phyloP scores from a whole-genome alignment of 1,140 invertebrate genomes.

The Trichonephila inaurata region DNA sequence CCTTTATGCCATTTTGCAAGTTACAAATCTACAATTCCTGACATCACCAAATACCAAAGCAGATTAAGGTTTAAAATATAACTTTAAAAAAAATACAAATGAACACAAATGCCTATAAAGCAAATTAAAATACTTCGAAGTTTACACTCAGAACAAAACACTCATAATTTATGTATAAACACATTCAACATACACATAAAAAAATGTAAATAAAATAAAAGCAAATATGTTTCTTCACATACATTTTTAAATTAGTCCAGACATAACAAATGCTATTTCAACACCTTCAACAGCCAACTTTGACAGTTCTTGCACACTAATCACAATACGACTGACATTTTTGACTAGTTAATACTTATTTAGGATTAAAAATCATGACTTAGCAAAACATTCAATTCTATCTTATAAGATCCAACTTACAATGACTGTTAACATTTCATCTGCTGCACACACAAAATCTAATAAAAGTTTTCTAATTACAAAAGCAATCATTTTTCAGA shows the following conservation, averaged over 20 bases:
- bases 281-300: neutral
- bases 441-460: neutral
- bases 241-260: neutral
- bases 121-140: neutral
- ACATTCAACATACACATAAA: neutral
- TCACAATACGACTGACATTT: conserved; percentile 18
- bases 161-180: neutral
- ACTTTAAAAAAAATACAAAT: neutral
- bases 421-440: conserved; percentile 25
- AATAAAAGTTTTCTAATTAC: neutral
- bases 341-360: conserved; percentile 40
- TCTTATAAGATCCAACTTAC: conserved; percentile 3
- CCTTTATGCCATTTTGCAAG: neutral
- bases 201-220: neutral
- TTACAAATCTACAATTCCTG: neutral
- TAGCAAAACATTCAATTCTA: conserved; percentile 18
- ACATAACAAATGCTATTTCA: neutral
- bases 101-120: neutral
- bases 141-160: neutral
- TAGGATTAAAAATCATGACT: conserved; percentile 44
- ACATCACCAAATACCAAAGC: conserved; percentile 1
- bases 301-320: neutral
- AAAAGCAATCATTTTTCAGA: no score
- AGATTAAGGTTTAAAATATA: neutral
- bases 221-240: neutral